Conservation (phyloP, 2,113 vertebrate genomes). For the Campylomormyrus tamandua region DNA sequence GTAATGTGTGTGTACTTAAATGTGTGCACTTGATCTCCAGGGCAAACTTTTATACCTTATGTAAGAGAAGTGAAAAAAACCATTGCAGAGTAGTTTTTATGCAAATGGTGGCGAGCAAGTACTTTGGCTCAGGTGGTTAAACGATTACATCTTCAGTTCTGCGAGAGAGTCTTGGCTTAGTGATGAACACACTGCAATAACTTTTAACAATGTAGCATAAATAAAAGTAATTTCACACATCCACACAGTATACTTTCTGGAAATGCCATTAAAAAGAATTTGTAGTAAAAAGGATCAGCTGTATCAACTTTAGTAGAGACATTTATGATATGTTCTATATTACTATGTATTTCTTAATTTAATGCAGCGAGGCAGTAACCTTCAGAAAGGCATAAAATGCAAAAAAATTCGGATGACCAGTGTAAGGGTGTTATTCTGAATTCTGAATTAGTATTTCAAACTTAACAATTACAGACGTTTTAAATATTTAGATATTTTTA, state of each 20-base stretch:
- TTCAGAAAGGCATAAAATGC: neutral
- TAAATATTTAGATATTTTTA: neutral
- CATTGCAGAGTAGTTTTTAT: neutral
- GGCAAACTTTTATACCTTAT: neutral
- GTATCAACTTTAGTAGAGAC: neutral
- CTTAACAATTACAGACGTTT: neutral
- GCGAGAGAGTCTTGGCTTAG: neutral
- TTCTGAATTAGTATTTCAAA: neutral
- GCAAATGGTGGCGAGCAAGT: neutral
- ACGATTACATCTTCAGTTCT: neutral
- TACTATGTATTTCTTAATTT: neutral
- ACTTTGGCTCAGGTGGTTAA: neutral
- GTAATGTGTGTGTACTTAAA: neutral
- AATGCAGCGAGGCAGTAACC: neutral
- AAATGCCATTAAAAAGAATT: neutral
- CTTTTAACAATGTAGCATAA: neutral
- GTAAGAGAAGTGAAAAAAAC: neutral
- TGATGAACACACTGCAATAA: neutral
- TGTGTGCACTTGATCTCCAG: neutral
- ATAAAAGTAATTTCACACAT: neutral
- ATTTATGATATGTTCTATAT: neutral
- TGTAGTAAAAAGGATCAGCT: neutral
- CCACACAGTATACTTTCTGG: neutral
- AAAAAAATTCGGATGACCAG: neutral
- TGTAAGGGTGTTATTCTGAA: neutral